Base-by-base conservation (phyloP, 1,140 invertebrate species). In the Papilio machaon region DNA sequence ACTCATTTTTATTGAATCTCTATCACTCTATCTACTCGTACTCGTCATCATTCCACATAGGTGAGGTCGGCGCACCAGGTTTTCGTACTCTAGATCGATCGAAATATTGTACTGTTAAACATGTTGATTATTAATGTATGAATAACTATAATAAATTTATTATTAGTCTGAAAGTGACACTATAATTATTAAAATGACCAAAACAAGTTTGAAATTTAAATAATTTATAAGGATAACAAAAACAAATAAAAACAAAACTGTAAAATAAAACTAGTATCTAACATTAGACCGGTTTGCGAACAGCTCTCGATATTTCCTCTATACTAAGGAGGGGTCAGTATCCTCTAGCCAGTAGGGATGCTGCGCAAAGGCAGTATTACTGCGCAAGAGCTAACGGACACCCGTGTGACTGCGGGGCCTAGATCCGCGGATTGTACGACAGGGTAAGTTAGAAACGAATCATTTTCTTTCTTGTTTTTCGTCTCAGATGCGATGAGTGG, bases 271-370 rank as follows among this genome's bases (percentile, higher is more conserved):
- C 46, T 19, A 75, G 46, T 75, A 75, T 52, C 73, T 75, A 75
- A 75, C 7, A 46, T 74, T 11, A 43, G 43, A 79, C 76, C 76
- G 76, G 76, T 79, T 78, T 81, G 76, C 58, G 17, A 38, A 35
- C 84, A 83, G 52, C 83, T 82, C 83, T 82, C 58, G 73, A 52
- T 52, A 70, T 35, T 67, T 81, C 54, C 76, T 79, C 64, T 70
- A 80, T 75, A 49, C 52, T 46, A 73, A 30, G 47, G 74, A 30
- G 87, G 81, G 86, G 84, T 85, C 82, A 85, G 70, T 87, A 86
- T 84, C 84, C 88, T 87, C 84, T 54, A 81, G 82, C 84, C 88
- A 86, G 82, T 54, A 81, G 82, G 88, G 87, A 85, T 85, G 87
- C 86, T 85, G 86, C n/a, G 82, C 83, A 43, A 77, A 77, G 75